phyloP scores from a whole-genome alignment of 1,140 invertebrate species.

The Drosophila willistoni region DNA sequence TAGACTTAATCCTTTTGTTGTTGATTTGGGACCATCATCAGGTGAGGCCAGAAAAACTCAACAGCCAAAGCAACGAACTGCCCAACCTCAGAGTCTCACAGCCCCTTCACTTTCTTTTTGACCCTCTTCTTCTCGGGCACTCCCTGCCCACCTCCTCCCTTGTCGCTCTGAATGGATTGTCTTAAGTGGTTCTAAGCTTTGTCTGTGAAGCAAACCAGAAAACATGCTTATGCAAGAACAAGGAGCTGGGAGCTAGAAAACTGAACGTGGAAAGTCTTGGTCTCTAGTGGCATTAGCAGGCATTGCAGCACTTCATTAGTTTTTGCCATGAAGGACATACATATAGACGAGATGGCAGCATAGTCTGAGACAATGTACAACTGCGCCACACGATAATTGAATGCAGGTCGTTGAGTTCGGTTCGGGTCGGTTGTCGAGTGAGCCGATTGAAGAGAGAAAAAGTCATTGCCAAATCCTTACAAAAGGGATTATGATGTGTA shows the following conservation, averaged over 20 bases:
- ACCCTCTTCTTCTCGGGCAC: not conserved
- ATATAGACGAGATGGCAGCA: no score
- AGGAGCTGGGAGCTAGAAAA: not conserved
- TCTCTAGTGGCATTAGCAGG: constrained; percentile 79
- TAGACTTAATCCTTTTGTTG: constrained; percentile 79
- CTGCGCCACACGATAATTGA: constrained; percentile 73
- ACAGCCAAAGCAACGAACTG: constrained; percentile 31
- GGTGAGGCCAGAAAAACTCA: constrained; percentile 56
- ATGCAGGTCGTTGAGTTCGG: constrained; percentile 46
- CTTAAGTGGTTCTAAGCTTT: constrained; percentile 81
- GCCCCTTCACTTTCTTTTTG: constrained; percentile 11
- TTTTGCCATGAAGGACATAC: constrained; percentile 48
- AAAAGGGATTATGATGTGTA: constrained; percentile 81
- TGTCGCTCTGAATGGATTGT: constrained; percentile 67
- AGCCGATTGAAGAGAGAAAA: constrained; percentile 32
- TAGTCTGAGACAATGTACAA: constrained; percentile 74
- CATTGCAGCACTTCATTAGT: constrained; percentile 81
- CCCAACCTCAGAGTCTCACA: constrained; percentile 47
- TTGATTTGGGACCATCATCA: constrained; percentile 73
- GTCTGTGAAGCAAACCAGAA: constrained; percentile 81
- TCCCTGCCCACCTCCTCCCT: not conserved
- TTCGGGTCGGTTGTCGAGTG: not conserved
- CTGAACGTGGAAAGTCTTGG: constrained; percentile 10
- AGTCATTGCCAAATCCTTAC: constrained; percentile 69
- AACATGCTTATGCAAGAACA: constrained; percentile 73